Conservation (phyloP, 2,113 vertebrate species). For the Callipepla californica region DNA sequence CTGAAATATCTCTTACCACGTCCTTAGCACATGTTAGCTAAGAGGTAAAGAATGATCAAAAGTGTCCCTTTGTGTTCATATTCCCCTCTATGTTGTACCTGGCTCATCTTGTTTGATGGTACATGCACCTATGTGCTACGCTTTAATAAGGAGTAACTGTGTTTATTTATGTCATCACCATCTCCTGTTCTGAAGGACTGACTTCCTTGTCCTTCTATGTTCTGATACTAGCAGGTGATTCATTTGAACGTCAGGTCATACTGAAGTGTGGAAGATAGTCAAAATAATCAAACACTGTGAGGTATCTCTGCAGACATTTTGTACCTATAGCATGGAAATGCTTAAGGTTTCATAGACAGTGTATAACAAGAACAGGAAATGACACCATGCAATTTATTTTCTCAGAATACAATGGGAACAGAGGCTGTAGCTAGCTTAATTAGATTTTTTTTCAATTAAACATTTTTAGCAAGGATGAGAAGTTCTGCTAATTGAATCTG, state of each 20-base stretch:
- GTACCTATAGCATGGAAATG: background rate
- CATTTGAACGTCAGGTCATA: background rate
- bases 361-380: slow-evolving; percentile 50
- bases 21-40: no score
- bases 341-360: slow-evolving; percentile 7
- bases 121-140: background rate
- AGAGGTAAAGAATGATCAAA: background rate
- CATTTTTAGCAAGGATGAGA: slow-evolving; percentile 27
- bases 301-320: slow-evolving; percentile 1
- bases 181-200: background rate
- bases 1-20: no score
- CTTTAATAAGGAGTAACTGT: background rate
- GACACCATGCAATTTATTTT: slow-evolving; percentile 41
- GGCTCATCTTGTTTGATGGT: background rate
- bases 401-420: slow-evolving; percentile 4
- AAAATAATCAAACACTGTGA: background rate
- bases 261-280: background rate
- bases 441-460: slow-evolving; percentile 16
- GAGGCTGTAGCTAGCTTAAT: slow-evolving; percentile 11
- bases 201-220: background rate
- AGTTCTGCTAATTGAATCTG: slow-evolving; percentile 47
- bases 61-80: background rate
- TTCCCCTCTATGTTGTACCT: background rate
- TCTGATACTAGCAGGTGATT: background rate
- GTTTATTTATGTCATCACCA: background rate